Conservation (phyloP, 2,797 vertebrate species). For the Huso huso region DNA sequence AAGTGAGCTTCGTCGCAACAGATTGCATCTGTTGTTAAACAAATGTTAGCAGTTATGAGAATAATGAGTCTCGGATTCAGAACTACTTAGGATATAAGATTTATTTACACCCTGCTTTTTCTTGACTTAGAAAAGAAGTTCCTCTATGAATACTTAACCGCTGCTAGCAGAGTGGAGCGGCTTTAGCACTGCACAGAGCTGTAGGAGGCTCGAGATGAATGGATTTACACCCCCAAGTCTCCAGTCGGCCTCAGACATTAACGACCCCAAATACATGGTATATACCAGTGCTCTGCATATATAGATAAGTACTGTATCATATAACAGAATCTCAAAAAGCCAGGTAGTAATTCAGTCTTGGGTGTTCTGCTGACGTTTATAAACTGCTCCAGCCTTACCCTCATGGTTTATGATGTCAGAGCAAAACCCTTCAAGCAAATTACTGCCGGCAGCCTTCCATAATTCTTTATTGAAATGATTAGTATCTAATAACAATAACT, state of each 20-base stretch:
- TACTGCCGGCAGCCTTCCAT: too few relatives aligned
- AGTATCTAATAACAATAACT: too few relatives aligned
- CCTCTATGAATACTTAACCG: neutral
- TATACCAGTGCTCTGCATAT: too few relatives aligned
- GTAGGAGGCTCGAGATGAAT: slow-evolving; percentile 8
- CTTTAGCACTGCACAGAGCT: slow-evolving; percentile 2
- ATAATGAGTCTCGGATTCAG: slow-evolving; percentile 18
- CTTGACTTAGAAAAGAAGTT: neutral
- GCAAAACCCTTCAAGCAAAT: too few relatives aligned
- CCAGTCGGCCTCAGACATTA: slow-evolving; percentile 13
- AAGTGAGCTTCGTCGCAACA: slow-evolving; percentile 20
- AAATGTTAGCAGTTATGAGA: slow-evolving; percentile 20
- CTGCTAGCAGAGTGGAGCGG: neutral
- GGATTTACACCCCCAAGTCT: slow-evolving; percentile 13
- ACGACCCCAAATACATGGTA: too few relatives aligned
- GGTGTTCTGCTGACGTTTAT: too few relatives aligned
- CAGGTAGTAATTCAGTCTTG: too few relatives aligned
- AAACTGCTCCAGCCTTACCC: too few relatives aligned
- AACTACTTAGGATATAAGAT: slow-evolving; percentile 13
- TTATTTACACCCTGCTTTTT: slow-evolving; percentile 4
- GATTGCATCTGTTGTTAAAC: slow-evolving; percentile 24
- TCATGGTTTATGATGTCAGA: neutral
- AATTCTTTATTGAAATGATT: too few relatives aligned
- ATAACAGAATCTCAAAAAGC: too few relatives aligned
- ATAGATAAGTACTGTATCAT: too few relatives aligned